Base-by-base conservation (phyloP, 2,797 vertebrate species). In the Lophotriccus pileatus region DNA sequence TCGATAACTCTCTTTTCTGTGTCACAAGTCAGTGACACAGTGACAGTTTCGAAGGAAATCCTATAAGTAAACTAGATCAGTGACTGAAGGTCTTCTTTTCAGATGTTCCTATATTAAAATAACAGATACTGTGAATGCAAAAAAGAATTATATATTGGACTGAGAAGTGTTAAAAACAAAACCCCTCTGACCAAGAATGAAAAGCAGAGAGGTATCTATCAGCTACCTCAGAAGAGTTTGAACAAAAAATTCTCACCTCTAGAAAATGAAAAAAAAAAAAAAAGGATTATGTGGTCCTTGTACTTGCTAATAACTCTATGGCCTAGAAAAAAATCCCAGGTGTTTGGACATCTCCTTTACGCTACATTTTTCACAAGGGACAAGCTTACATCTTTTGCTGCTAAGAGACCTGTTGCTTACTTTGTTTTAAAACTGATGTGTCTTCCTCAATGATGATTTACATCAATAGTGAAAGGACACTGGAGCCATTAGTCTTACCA, bases 21-120 rank as follows among this genome's bases (percentile, higher is more conserved):
- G 20, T 47, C 2, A 0, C 14, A 83, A 69, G 32, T 36, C n/a
- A 82, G 32, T 39, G 12, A 39, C 37, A 39, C 10, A 79, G 60
- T 8, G 19, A 75, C 28, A 4, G 8, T 62, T 87, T 81, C 44
- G 50, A 53, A 66, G 11, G 16, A 69, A 47, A 62, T 44, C 20
- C 10, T 59, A 28, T 79, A 80, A 78, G 9, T 50, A 79, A 53
- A 27, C 22, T 28, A 87, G 50, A 47, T 69, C 58, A 55, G 19
- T 34, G 47, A 70, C 27, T 74, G 41, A 17, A 41, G 15, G 75
- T 89, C 84, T 87, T 62, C 84, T 67, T 92, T 84, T 41, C 69
- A 90, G 81, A 69, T 84, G 68, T 90, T 95, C 32, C 43, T 63
- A n/a, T 56, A 68, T 72, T 84, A 84, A 92, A 96, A 75, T 88